phyloP scores from a whole-genome alignment of 64 coral and sea anemone genomes.

The Catalaphyllia jardinei region DNA sequence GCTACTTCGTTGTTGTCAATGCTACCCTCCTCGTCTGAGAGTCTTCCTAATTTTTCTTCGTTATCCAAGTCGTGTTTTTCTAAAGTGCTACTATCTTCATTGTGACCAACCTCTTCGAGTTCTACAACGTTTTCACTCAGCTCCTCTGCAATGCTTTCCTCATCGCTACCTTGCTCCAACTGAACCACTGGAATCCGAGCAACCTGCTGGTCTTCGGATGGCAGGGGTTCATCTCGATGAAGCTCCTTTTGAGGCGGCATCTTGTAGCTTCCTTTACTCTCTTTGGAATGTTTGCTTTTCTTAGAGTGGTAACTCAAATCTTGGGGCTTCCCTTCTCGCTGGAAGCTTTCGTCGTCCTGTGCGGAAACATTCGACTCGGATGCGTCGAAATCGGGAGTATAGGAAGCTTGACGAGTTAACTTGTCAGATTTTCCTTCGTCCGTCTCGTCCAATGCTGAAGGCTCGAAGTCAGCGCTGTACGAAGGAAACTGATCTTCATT shows the following conservation, averaged over 20 bases:
- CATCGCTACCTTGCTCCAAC: slow-evolving; percentile 50
- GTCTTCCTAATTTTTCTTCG: background rate
- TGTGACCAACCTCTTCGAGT: background rate
- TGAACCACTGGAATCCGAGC: background rate
- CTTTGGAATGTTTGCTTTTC: background rate
- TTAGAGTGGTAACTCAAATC: background rate
- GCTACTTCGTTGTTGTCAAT: background rate
- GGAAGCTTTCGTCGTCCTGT: background rate
- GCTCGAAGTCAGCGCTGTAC: slow-evolving; percentile 76
- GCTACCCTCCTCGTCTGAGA: no score
- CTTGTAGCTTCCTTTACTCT: background rate
- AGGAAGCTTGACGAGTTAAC: slow-evolving; percentile 9
- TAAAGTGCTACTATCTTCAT: background rate
- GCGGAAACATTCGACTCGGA: slow-evolving; percentile 17
- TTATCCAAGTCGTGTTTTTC: background rate
- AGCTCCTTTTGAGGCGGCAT: background rate
- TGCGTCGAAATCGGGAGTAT: slow-evolving; percentile 59
- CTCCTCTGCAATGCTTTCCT: slow-evolving; percentile 67
- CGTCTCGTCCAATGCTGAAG: slow-evolving; percentile 45
- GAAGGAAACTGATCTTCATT: slow-evolving; percentile 14
- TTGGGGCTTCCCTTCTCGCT: background rate
- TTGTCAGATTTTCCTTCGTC: slow-evolving; percentile 24
- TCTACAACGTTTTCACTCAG: slow-evolving; percentile 16
- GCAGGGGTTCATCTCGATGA: background rate
- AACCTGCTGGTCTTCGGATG: background rate